phyloP scores from a whole-genome alignment of 2,113 vertebrate species.

The Malurus melanocephalus region DNA sequence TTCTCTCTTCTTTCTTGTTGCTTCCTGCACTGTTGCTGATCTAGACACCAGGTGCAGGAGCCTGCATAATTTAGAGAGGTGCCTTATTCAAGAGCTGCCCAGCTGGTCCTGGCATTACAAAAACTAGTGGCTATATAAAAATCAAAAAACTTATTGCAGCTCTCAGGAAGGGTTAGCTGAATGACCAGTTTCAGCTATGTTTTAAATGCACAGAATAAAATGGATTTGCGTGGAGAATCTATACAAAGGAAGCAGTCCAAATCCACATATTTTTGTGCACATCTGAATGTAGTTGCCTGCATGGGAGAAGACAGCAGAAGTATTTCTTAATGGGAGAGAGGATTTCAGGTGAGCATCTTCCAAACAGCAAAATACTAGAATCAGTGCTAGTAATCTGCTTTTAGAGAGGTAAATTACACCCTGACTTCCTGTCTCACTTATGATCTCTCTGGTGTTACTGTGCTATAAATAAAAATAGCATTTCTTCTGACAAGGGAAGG shows the following conservation, averaged over 20 bases:
- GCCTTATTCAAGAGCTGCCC: not conserved
- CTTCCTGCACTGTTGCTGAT: not conserved
- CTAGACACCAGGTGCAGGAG: not conserved
- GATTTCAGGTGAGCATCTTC: not conserved
- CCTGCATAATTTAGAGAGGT: not conserved
- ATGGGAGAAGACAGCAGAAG: not conserved
- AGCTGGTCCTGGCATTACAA: not conserved
- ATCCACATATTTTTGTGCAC: not conserved
- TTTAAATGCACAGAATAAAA: not conserved
- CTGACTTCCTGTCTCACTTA: not conserved
- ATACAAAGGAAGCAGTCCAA: not conserved
- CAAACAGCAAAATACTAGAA: not conserved
- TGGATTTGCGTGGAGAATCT: not conserved
- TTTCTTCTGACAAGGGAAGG: not conserved
- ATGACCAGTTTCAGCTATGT: not conserved
- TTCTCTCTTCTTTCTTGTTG: not conserved
- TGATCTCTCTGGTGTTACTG: not conserved
- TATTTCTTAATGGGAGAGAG: not conserved
- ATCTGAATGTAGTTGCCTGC: not conserved
- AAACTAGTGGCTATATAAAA: not conserved
- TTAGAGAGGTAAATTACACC: not conserved
- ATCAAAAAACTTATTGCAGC: not conserved
- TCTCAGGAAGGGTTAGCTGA: not conserved
- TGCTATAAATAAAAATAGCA: slow-evolving; percentile 16
- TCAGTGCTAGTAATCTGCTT: not conserved